phyloP scores from a whole-genome alignment of 2,888 invertebrate species.

The Elysia crispata region DNA sequence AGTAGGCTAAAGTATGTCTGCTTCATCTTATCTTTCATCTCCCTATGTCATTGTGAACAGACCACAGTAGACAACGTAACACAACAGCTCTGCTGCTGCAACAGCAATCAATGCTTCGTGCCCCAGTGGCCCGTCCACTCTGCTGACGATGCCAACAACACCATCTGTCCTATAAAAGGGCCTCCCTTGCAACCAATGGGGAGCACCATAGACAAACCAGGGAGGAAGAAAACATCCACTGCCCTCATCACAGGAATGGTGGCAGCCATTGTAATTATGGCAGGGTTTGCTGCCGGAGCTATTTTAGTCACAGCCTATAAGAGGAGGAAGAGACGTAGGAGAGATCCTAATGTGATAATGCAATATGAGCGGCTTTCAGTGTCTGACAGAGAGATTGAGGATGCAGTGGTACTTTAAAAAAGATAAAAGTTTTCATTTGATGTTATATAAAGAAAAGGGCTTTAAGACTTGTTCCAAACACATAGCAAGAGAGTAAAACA shows the following conservation, averaged over 20 bases:
- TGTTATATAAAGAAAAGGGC: too few species aligned
- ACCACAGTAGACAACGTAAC: constrained; percentile 31
- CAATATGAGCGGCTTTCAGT: constrained; percentile 46
- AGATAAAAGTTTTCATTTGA: too few species aligned
- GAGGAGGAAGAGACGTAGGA: constrained; percentile 18
- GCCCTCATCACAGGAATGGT: constrained; percentile 43
- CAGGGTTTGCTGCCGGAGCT: constrained; percentile 32
- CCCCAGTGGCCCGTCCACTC: constrained; percentile 28
- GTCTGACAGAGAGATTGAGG: constrained; percentile 38
- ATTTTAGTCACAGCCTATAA: constrained; percentile 27
- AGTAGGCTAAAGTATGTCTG: too few species aligned
- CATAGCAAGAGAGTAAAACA: too few species aligned
- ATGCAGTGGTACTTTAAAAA: constrained; percentile 37
- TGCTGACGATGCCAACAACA: neutral
- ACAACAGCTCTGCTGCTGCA: constrained; percentile 54
- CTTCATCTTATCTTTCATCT: too few species aligned
- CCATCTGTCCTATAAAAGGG: neutral
- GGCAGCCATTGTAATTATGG: constrained; percentile 31
- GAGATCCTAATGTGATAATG: constrained; percentile 48
- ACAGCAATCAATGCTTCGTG: constrained; percentile 46
- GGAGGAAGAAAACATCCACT: neutral
- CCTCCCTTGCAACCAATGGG: neutral
- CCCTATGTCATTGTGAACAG: constrained; percentile 5
- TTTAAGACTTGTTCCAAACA: too few species aligned
- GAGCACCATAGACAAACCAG: constrained; percentile 9